Conservation (phyloP, 2,888 invertebrate species). For the Pemphredon lugubris region DNA sequence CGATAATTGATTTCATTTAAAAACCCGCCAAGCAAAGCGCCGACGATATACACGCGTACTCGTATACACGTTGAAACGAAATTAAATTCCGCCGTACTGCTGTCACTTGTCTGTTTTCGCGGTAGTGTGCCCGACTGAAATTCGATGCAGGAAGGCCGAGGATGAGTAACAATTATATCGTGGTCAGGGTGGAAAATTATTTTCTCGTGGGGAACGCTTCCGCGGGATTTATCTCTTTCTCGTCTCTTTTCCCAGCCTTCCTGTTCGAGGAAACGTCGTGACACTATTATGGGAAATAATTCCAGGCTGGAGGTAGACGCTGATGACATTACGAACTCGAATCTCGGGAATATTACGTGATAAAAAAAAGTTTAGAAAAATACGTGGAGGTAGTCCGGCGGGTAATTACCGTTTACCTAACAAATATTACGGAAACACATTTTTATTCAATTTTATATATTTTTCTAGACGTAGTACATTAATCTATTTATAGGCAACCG, state of each 20-base stretch:
- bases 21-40: conserved; percentile 18
- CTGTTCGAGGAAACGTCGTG: background rate
- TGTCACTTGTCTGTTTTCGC: conserved; percentile 52
- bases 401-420: too few relatives aligned
- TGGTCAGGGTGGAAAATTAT: conserved; percentile 32
- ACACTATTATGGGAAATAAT: background rate
- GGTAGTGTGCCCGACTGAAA: conserved; percentile 31
- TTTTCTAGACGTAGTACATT: too few relatives aligned
- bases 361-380: too few relatives aligned
- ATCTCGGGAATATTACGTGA: too few relatives aligned
- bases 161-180: conserved; percentile 48
- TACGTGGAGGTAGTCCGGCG: too few relatives aligned
- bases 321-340: too few relatives aligned
- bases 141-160: conserved; percentile 36
- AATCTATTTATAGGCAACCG: too few relatives aligned
- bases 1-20: conserved; percentile 54
- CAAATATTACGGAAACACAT: too few relatives aligned
- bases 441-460: too few relatives aligned
- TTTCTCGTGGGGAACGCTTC: conserved; percentile 20
- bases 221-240: background rate
- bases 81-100: conserved; percentile 53
- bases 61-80: conserved; percentile 38
- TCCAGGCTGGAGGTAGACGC: too few relatives aligned
- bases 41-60: background rate
- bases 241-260: background rate